Percentiles rank a stretch among this genome's conserved stretches.
Conservation (phyloP, 2,797 vertebrate genomes). For the Carapus acus region DNA sequence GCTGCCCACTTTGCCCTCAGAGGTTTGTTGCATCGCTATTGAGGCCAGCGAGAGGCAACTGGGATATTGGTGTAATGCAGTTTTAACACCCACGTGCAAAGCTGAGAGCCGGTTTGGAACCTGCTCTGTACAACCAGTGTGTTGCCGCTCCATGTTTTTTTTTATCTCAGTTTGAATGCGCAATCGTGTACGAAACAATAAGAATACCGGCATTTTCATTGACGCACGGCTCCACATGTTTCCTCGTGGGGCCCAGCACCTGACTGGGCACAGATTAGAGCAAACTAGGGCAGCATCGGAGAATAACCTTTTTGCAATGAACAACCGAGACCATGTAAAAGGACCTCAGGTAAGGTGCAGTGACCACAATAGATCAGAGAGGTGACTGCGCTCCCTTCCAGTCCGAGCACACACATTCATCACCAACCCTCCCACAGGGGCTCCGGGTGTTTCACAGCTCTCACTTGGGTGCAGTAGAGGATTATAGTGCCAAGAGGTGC, state of each 20-base stretch:
- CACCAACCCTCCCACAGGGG: conserved; percentile 53
- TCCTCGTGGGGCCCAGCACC: conserved; percentile 24
- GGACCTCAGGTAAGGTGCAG: conserved; percentile 40
- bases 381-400: conserved; percentile 49
- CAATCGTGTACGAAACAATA: conserved; percentile 1
- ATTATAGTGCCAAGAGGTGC: conserved; percentile 27
- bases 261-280: conserved; percentile 13
- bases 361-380: conserved; percentile 45
- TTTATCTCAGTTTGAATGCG: conserved; percentile 2
- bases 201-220: neutral
- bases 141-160: conserved; percentile 26
- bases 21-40: conserved; percentile 52
- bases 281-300: conserved; percentile 40
- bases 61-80: conserved; percentile 49
- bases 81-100: conserved; percentile 48
- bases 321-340: conserved; percentile 24
- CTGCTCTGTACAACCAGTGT: conserved; percentile 35
- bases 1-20: conserved; percentile 41
- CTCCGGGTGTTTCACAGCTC: conserved; percentile 36
- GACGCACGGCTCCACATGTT: conserved; percentile 4
- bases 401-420: conserved; percentile 56
- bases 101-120: conserved; percentile 29
- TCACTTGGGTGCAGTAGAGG: conserved; percentile 42
- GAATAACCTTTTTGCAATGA: conserved; percentile 45
- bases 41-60: conserved; percentile 52